Conservation (phyloP, 2,888 invertebrate species). For the Tetrapedia diversipes region DNA sequence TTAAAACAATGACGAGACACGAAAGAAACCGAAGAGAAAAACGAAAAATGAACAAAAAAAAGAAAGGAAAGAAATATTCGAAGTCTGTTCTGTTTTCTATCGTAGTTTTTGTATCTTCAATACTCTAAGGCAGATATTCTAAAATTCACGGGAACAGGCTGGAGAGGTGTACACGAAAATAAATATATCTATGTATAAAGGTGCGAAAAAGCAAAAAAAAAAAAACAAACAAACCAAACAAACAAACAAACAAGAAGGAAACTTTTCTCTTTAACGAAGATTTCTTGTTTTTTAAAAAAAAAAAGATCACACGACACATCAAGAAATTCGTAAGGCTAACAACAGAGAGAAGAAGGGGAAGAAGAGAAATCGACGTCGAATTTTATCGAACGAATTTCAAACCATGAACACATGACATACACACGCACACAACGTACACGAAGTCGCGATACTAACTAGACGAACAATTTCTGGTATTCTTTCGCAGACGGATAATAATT, state of each 20-base stretch:
- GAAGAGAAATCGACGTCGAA: too few relatives aligned
- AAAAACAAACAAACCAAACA: not conserved
- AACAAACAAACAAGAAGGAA: not conserved
- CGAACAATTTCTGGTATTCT: too few relatives aligned
- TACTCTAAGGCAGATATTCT: constrained; percentile 79
- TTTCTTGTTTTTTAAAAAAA: constrained; percentile 17
- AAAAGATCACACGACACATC: not conserved
- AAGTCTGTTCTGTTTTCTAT: constrained; percentile 82
- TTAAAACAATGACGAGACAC: constrained; percentile 24
- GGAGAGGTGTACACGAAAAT: constrained; percentile 18
- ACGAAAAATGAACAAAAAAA: constrained; percentile 26
- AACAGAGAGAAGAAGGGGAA: too few relatives aligned
- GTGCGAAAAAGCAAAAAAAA: not conserved
- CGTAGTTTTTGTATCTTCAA: constrained; percentile 83
- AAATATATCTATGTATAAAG: not conserved
- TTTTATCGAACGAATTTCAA: too few relatives aligned
- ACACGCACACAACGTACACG: too few relatives aligned
- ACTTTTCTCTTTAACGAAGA: not conserved
- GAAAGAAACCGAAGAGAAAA: constrained; percentile 47
- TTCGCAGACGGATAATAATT: constrained; percentile 15
- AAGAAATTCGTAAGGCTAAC: too few relatives aligned
- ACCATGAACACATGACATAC: too few relatives aligned
- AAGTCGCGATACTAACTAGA: too few relatives aligned
- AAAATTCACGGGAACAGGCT: constrained; percentile 67
- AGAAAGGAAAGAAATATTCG: constrained; percentile 70